Conservation (phyloP, 2,797 vertebrate genomes). For the Malacoctenus gilli region DNA sequence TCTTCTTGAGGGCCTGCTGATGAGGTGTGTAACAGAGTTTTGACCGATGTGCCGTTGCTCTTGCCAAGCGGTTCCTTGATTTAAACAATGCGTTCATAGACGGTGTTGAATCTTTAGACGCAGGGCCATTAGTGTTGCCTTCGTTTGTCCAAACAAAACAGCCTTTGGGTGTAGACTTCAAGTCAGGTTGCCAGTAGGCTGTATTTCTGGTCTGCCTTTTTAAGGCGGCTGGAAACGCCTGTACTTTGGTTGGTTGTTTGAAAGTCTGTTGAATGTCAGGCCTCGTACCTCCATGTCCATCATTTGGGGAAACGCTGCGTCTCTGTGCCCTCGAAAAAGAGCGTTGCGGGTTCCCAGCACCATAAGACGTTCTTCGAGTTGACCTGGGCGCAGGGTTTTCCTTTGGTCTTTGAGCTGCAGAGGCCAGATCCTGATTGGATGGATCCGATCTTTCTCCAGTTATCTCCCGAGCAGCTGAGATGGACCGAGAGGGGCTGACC, state of each 20-base stretch:
- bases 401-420: slow-evolving; percentile 4
- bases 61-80: slow-evolving; percentile 24
- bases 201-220: not conserved
- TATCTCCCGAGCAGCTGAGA: not conserved
- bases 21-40: slow-evolving; percentile 26
- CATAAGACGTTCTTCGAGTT: not conserved
- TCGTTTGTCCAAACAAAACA: slow-evolving; percentile 14
- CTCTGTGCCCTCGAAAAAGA: slow-evolving; percentile 7
- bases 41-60: slow-evolving; percentile 11
- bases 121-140: slow-evolving; percentile 12
- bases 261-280: not conserved
- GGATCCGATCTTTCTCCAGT: not conserved
- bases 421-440: not conserved
- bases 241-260: not conserved
- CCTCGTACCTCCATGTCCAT: slow-evolving; percentile 2
- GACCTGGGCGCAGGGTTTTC: not conserved
- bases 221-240: not conserved
- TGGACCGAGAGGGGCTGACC: not conserved
- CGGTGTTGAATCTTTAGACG: not conserved
- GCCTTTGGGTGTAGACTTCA: not conserved
- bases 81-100: not conserved
- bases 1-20: not conserved
- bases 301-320: slow-evolving; percentile 6
- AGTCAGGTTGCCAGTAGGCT: not conserved
- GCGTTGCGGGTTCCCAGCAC: not conserved